These are phyloP conservation scores for Candidula unifasciata DNA, from an alignment of 2,888 invertebrate species.

Conservation along the genomic window DNA sequence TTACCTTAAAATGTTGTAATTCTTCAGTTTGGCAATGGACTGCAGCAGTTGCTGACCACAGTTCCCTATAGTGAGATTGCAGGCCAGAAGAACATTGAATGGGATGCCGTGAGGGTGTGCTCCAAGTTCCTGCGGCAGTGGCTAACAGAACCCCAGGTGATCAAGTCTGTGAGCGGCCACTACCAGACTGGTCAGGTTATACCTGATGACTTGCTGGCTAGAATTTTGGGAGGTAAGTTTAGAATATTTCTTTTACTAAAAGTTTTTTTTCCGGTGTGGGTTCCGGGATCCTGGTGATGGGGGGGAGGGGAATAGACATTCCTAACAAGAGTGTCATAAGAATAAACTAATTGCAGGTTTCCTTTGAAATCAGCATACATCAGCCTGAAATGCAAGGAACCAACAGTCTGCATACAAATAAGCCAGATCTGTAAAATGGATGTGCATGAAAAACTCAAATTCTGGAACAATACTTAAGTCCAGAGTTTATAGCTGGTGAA, in stretches of 20 bases:
- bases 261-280: too few species aligned
- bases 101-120: slow-evolving; percentile 92
- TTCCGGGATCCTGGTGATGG: too few species aligned
- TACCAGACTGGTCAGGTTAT: slow-evolving; percentile 86
- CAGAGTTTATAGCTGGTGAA: too few species aligned
- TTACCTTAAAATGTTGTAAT: background rate
- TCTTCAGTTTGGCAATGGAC: slow-evolving; percentile 87
- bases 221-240: slow-evolving; percentile 80
- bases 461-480: too few species aligned
- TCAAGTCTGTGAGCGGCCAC: slow-evolving; percentile 85
- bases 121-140: slow-evolving; percentile 89
- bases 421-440: too few species aligned
- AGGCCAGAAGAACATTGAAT: slow-evolving; percentile 91
- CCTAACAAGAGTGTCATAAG: too few species aligned
- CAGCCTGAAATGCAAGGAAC: too few species aligned
- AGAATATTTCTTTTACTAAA: background rate
- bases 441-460: too few species aligned
- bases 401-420: too few species aligned
- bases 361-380: too few species aligned
- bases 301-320: too few species aligned
- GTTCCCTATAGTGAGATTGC: slow-evolving; percentile 90
- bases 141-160: slow-evolving; percentile 83
- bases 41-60: slow-evolving; percentile 91
- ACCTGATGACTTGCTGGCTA: slow-evolving; percentile 82
- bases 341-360: too few species aligned